A percentile compares a stretch with the other conserved stretches of the same genome.
phyloP scores from a whole-genome alignment of 2,113 vertebrate species.

The Poicephalus gulielmi region DNA sequence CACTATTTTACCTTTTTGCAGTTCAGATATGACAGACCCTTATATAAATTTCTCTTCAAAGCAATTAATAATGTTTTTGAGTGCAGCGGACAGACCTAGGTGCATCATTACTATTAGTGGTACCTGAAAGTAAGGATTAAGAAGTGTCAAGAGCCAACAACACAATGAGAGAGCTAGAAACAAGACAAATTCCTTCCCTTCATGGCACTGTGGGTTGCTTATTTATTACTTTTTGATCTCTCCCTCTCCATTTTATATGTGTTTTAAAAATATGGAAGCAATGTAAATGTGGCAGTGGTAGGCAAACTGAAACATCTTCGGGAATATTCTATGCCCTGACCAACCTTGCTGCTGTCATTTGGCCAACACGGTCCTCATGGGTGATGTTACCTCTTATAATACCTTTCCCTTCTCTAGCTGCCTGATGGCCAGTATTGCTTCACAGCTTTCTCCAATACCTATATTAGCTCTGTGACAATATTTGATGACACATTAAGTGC shows the following conservation, averaged over 20 bases:
- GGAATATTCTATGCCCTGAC: neutral
- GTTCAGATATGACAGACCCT: neutral
- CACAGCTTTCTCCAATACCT: neutral
- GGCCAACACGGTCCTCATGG: neutral
- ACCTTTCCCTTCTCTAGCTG: neutral
- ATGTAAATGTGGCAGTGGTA: neutral
- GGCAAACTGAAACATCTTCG: neutral
- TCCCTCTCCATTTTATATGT: neutral
- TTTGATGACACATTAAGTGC: neutral
- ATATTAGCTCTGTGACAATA: neutral
- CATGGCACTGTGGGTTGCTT: neutral
- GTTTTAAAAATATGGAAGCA: neutral
- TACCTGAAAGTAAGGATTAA: neutral
- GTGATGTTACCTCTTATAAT: neutral
- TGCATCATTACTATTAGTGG: neutral
- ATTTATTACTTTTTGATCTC: neutral
- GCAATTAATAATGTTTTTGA: neutral
- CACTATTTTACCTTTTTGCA: neutral
- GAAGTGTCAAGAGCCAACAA: neutral
- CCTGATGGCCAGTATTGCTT: neutral
- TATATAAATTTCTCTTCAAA: neutral
- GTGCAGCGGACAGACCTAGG: neutral
- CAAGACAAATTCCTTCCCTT: neutral
- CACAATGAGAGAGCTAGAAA: neutral
- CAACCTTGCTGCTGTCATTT: neutral